These are phyloP conservation scores for Macrotus californicus DNA, from an alignment of 2,113 vertebrate genomes.

Conservation along the genomic window DNA sequence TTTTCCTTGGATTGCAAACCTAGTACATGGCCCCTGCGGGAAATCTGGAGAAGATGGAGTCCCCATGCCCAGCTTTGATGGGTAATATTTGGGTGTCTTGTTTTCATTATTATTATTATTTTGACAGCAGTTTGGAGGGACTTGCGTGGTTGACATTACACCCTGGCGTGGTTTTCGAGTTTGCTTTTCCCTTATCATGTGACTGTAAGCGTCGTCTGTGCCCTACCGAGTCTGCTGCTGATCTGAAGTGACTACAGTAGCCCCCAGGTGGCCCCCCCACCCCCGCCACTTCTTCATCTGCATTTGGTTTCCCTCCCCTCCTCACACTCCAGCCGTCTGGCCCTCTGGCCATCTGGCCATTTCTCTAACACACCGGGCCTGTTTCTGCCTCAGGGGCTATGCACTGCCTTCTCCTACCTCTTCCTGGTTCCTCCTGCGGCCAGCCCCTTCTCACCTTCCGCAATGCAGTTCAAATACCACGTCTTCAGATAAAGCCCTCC, in stretches of 20 bases:
- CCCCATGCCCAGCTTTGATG: neutral
- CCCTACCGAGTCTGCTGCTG: neutral
- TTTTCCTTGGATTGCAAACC: neutral
- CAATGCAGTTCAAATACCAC: neutral
- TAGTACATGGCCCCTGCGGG: neutral
- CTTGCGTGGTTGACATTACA: neutral
- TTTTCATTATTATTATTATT: neutral
- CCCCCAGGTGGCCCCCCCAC: neutral
- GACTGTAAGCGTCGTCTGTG: accelerated
- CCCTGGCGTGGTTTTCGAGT: neutral
- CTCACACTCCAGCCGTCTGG: neutral
- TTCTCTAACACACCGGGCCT: neutral
- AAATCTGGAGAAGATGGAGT: neutral
- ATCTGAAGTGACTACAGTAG: accelerated
- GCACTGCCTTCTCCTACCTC: neutral
- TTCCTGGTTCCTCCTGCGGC: neutral
- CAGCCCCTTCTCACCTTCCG: neutral
- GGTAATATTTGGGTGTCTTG: neutral
- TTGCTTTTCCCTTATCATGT: neutral
- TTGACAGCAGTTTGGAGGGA: neutral
- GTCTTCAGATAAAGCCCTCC: neutral
- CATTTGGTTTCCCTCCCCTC: neutral
- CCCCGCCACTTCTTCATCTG: neutral
- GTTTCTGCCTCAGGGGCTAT: neutral
- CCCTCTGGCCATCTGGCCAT: neutral